phyloP scores from a whole-genome alignment of 2,888 invertebrate genomes.

The Linnaemya tessellans region DNA sequence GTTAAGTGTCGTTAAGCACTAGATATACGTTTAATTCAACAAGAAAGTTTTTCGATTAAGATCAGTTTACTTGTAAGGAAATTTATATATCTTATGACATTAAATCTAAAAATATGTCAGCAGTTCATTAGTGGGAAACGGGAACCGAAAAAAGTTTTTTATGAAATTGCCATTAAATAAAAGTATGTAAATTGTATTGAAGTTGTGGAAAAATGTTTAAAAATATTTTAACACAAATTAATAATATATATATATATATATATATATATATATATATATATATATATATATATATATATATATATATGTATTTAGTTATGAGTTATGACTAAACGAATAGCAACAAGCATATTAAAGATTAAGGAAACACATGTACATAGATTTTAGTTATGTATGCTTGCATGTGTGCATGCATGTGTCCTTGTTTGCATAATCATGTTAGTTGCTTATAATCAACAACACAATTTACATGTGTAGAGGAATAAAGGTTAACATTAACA shows the following conservation, averaged over 20 bases:
- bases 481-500: conserved; percentile 28
- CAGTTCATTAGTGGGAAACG: neutral
- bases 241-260: neutral
- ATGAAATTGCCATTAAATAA: neutral
- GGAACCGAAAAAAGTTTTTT: neutral
- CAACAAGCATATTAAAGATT: conserved; percentile 51
- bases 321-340: conserved; percentile 53
- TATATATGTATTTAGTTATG: conserved; percentile 4
- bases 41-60: conserved; percentile 20
- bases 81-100: neutral
- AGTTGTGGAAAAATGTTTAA: no score
- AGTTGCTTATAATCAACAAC: neutral
- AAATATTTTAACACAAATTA: neutral
- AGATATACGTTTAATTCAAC: neutral
- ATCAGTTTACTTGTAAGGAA: neutral
- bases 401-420: neutral
- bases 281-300: no score
- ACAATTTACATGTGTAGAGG: neutral
- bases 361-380: no score
- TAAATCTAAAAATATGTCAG: neutral
- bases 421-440: neutral
- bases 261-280: no score
- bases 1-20: neutral
- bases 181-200: neutral
- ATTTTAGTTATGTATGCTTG: neutral